These are phyloP conservation scores for Bostrychus sinensis DNA, from an alignment of 2,113 vertebrate species.

Conservation along the genomic window DNA sequence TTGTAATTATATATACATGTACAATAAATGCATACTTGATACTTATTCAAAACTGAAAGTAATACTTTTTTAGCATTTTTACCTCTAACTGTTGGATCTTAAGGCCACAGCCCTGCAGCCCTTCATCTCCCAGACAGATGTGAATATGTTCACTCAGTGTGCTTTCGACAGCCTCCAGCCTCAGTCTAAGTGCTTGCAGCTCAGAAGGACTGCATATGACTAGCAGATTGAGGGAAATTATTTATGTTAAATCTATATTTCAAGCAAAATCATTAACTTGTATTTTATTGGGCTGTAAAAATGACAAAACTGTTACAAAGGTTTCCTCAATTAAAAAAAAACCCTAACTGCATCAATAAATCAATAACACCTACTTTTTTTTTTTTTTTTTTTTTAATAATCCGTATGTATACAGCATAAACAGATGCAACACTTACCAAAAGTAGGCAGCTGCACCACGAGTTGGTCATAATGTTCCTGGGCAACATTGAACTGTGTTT, in stretches of 20 bases:
- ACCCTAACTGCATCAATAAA: too few relatives aligned
- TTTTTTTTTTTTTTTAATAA: too few relatives aligned
- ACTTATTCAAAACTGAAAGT: too few relatives aligned
- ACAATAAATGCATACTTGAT: too few relatives aligned
- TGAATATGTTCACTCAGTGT: conserved; percentile 83
- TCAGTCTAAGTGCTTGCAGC: conserved; percentile 86
- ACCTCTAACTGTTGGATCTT: conserved; percentile 90
- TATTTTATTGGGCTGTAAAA: too few relatives aligned
- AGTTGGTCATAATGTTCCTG: conserved; percentile 87
- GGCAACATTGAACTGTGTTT: conserved; percentile 86
- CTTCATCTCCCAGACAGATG: conserved; percentile 83
- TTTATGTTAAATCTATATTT: too few relatives aligned
- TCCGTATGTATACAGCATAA: too few relatives aligned
- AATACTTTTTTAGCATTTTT: conserved; percentile 78
- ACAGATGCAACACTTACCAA: conserved; percentile 55
- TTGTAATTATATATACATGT: not conserved
- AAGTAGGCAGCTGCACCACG: conserved; percentile 83
- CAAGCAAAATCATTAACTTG: too few relatives aligned
- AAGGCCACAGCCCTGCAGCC: conserved; percentile 81
- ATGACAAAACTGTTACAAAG: too few relatives aligned
- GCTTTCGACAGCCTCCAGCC: conserved; percentile 84
- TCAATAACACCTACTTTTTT: too few relatives aligned
- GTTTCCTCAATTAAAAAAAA: too few relatives aligned
- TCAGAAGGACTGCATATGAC: conserved; percentile 76
- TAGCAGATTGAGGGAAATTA: conserved; percentile 5